phyloP scores from a whole-genome alignment of 2,113 vertebrate genomes.

The Vidua chalybeata region DNA sequence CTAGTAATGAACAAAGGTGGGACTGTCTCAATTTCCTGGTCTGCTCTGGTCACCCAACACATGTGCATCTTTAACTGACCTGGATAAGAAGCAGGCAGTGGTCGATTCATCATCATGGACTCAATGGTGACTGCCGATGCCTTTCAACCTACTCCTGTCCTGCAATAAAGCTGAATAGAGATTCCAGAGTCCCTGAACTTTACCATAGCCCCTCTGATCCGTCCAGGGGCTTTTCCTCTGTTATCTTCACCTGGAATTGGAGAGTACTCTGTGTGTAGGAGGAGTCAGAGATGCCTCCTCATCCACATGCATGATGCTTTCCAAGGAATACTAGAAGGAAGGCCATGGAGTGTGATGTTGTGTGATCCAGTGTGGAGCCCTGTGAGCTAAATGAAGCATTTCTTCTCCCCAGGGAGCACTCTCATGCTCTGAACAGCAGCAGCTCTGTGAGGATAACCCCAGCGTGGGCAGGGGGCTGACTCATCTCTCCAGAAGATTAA shows the following conservation, averaged over 20 bases:
- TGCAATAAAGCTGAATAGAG: not conserved
- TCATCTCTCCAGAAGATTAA: constrained; percentile 61
- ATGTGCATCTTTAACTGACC: not conserved
- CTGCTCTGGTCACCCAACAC: not conserved
- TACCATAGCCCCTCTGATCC: not conserved
- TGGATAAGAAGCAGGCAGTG: not conserved
- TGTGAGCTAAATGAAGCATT: not conserved
- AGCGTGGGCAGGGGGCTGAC: constrained; percentile 13
- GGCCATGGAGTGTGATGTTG: not conserved
- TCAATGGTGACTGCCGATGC: not conserved
- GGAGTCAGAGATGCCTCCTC: not conserved
- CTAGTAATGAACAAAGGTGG: not conserved
- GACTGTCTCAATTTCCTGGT: not conserved
- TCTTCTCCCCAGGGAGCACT: not conserved
- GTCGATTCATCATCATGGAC: not conserved
- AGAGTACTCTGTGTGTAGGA: not conserved
- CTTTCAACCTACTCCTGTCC: not conserved
- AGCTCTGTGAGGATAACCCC: constrained; percentile 48
- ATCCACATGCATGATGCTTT: not conserved
- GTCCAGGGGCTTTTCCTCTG: not conserved
- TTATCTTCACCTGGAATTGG: not conserved
- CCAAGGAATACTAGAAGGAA: not conserved
- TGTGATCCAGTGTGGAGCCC: constrained; percentile 16
- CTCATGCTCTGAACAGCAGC: constrained; percentile 24
- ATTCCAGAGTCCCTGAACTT: not conserved